Conservation (phyloP, 2,113 vertebrate species). For the Microtus ochrogaster region DNA sequence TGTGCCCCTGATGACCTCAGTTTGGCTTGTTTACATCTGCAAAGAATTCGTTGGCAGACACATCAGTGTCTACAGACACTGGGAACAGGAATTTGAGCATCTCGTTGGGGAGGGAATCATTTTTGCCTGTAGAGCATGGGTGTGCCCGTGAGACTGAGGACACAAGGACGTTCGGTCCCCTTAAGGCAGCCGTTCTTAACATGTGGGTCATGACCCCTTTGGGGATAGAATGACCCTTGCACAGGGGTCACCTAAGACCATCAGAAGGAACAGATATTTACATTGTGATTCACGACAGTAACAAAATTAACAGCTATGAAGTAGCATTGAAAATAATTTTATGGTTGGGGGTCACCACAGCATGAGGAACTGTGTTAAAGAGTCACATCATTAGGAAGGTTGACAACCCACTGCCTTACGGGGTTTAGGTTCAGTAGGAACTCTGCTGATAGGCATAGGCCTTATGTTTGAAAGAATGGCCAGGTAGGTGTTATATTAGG, state of each 20-base stretch:
- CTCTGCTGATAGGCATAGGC: background rate
- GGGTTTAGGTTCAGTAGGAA: background rate
- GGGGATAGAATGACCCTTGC: background rate
- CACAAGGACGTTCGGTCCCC: background rate
- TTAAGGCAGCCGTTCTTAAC: background rate
- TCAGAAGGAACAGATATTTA: background rate
- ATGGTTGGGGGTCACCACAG: background rate
- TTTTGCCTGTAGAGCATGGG: background rate
- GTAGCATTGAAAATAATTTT: background rate
- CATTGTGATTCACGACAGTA: background rate
- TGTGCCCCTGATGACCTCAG: background rate
- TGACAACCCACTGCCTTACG: background rate
- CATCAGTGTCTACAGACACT: background rate
- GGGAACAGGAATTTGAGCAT: background rate
- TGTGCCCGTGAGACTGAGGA: background rate
- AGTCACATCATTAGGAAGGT: background rate
- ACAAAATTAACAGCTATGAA: background rate
- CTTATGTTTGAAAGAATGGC: background rate
- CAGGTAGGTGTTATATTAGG: accelerated
- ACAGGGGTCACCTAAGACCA: background rate
- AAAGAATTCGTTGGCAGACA: background rate
- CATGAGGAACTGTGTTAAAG: background rate
- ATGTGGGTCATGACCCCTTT: background rate
- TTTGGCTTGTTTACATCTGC: background rate
- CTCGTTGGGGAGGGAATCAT: background rate